phyloP scores from a whole-genome alignment of 2,797 vertebrate species.

The Anolis apletophallus region DNA sequence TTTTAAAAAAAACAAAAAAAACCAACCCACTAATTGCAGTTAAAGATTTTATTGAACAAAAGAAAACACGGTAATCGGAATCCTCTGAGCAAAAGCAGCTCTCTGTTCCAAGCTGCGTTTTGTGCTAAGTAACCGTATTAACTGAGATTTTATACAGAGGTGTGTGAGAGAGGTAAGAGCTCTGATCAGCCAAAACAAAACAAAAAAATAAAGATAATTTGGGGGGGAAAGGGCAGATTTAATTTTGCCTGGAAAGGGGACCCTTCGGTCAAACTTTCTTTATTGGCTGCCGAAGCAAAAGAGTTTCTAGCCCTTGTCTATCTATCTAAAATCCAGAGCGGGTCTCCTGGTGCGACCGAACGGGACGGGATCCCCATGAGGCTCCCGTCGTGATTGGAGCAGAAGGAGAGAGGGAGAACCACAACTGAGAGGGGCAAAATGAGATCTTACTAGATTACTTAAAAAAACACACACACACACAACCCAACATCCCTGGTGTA shows the following conservation, averaged over 20 bases:
- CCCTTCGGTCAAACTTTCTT: constrained; percentile 66
- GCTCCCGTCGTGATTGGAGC: constrained; percentile 52
- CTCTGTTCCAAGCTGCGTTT: constrained; percentile 71
- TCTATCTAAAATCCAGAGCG: constrained; percentile 70
- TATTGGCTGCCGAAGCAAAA: constrained; percentile 65
- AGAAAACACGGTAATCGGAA: constrained; percentile 77
- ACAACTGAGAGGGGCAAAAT: constrained; percentile 36
- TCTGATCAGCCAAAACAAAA: constrained; percentile 60
- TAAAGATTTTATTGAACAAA: constrained; percentile 85
- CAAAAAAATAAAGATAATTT: constrained; percentile 51
- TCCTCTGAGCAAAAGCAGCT: constrained; percentile 80
- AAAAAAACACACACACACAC: too few relatives aligned
- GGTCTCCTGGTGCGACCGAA: constrained; percentile 54
- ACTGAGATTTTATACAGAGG: constrained; percentile 77
- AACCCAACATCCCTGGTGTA: constrained; percentile 6
- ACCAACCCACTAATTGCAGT: constrained; percentile 68
- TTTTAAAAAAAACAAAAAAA: too few relatives aligned
- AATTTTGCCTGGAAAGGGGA: constrained; percentile 63
- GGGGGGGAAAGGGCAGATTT: constrained; percentile 54
- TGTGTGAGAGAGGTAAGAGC: constrained; percentile 68
- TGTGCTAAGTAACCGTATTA: constrained; percentile 82
- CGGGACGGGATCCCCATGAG: constrained; percentile 66
- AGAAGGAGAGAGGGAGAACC: neutral
- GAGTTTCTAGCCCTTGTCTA: constrained; percentile 78
- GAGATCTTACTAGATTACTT: neutral